phyloP scores from a whole-genome alignment of 2,113 vertebrate genomes.

The Alces alces region DNA sequence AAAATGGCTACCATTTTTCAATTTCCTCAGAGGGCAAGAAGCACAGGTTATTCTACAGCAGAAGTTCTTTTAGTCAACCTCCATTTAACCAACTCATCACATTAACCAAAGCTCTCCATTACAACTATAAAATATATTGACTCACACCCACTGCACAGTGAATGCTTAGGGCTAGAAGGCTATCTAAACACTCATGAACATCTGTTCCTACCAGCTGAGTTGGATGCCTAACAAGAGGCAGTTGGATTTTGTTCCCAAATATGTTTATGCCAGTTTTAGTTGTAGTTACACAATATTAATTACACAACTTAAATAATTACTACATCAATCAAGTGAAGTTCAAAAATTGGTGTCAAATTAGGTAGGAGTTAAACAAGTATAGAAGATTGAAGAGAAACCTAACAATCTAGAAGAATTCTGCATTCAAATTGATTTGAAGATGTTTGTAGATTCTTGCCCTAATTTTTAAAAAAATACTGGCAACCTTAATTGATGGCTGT shows the following conservation, averaged over 20 bases:
- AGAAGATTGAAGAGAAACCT: background rate
- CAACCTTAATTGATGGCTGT: background rate
- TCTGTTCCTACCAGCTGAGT: background rate
- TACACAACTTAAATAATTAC: conserved; percentile 1
- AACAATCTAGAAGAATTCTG: background rate
- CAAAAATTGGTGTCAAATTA: background rate
- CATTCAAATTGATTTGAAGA: background rate
- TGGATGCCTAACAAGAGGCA: background rate
- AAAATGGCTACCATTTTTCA: background rate
- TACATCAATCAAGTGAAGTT: background rate
- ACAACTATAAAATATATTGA: background rate
- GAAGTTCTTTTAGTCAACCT: background rate
- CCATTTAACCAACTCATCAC: background rate
- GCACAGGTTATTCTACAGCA: background rate
- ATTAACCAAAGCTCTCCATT: background rate
- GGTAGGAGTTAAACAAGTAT: background rate
- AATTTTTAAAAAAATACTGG: background rate
- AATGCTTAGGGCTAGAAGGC: background rate
- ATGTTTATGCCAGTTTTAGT: background rate
- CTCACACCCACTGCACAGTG: background rate
- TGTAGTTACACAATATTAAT: background rate
- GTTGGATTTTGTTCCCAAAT: background rate
- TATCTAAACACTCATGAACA: background rate
- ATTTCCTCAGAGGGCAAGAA: background rate
- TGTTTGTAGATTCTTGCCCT: background rate